A percentile compares a stretch with the other conserved stretches of the same genome.
phyloP scores from a whole-genome alignment of 64 coral and sea anemone genomes.

The Hydrozoanthus tunicans region DNA sequence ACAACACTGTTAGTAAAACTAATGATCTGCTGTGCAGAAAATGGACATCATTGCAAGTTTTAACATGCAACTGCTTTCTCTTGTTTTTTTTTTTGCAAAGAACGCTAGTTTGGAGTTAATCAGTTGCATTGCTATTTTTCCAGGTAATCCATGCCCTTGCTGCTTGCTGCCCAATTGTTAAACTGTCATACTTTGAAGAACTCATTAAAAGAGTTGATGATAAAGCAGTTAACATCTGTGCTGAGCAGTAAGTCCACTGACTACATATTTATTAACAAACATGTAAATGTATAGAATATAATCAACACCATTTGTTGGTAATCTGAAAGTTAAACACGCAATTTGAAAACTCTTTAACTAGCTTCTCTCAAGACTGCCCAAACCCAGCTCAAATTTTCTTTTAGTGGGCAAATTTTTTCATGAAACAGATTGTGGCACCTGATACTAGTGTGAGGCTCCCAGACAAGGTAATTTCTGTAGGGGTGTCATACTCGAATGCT shows the following conservation, averaged over 20 bases:
- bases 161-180: conserved; percentile 77
- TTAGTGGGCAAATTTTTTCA: too few relatives aligned
- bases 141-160: conserved; percentile 92
- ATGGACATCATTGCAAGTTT: neutral
- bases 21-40: too few relatives aligned
- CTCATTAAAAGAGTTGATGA: conserved; percentile 17
- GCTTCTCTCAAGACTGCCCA: too few relatives aligned
- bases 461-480: too few relatives aligned
- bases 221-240: neutral
- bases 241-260: neutral
- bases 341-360: too few relatives aligned
- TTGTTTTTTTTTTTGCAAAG: neutral
- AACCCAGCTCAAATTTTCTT: too few relatives aligned
- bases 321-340: too few relatives aligned
- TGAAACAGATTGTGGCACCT: too few relatives aligned
- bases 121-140: neutral
- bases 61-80: neutral
- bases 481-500: too few relatives aligned
- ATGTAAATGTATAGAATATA: neutral
- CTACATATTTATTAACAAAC: neutral
- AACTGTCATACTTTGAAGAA: conserved; percentile 68
- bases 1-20: too few relatives aligned
- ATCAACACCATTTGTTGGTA: too few relatives aligned
- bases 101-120: neutral
- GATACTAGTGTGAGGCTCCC: too few relatives aligned